These are phyloP conservation scores for Microctonus aethiopoides DNA, from an alignment of 2,888 invertebrate genomes.

Conservation along the genomic window DNA sequence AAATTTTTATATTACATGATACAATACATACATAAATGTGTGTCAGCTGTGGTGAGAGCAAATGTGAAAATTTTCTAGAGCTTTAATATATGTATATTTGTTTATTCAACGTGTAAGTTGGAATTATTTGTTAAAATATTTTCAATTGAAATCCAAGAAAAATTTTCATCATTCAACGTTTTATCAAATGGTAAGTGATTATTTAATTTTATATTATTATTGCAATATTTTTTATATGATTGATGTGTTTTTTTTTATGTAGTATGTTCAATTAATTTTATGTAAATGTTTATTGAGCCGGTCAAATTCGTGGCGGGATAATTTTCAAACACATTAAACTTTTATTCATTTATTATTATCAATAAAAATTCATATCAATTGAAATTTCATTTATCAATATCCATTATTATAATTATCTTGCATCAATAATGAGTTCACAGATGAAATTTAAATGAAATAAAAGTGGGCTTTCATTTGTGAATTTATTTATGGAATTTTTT, in stretches of 20 bases:
- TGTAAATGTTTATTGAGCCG: not conserved
- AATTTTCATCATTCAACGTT: not conserved
- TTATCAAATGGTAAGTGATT: conserved; percentile 6
- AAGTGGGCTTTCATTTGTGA: not conserved
- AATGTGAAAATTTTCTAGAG: not conserved
- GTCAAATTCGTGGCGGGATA: not conserved
- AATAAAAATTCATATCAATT: not conserved
- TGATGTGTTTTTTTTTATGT: not conserved
- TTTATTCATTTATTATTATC: no score
- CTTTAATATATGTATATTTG: not conserved
- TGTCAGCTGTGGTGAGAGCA: conserved; percentile 11
- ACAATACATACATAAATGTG: not conserved
- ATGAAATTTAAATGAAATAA: not conserved
- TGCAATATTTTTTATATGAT: not conserved
- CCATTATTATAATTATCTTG: no score
- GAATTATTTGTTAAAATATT: not conserved
- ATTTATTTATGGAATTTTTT: not conserved
- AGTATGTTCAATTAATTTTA: not conserved
- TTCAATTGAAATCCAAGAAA: not conserved
- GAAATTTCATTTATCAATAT: not conserved
- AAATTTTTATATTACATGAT: no score
- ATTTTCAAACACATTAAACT: not conserved
- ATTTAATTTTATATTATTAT: not conserved
- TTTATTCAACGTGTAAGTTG: not conserved
- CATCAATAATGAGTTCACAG: not conserved